phyloP scores from a whole-genome alignment of 2,113 vertebrate genomes.

The Ceuthmochares aereus region DNA sequence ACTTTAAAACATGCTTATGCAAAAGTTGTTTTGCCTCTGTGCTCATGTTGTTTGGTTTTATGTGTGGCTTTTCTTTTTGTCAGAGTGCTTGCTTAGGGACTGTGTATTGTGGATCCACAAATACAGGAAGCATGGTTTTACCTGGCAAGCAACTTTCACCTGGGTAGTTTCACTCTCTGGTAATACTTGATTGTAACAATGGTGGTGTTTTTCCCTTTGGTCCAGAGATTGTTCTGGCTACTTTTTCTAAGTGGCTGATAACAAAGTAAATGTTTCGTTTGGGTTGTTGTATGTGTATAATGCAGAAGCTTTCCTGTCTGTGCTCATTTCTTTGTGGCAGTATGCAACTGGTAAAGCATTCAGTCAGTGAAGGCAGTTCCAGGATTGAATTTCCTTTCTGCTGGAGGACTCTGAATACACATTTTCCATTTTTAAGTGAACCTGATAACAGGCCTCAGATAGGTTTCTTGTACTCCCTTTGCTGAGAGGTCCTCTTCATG shows the following conservation, averaged over 20 bases:
- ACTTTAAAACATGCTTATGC: neutral
- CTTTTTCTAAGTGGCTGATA: neutral
- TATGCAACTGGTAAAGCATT: neutral
- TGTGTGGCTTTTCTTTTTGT: neutral
- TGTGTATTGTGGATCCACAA: neutral
- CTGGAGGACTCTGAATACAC: neutral
- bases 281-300: too few relatives aligned
- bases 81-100: neutral
- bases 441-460: neutral
- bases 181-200: neutral
- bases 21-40: neutral
- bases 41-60: neutral
- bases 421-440: neutral
- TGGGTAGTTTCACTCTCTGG: slow-evolving; percentile 1
- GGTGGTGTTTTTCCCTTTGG: neutral
- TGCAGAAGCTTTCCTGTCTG: neutral
- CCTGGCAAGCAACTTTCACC: neutral
- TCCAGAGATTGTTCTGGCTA: neutral
- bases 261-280: neutral
- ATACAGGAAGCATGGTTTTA: neutral
- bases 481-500: neutral
- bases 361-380: neutral
- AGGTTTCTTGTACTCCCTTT: neutral
- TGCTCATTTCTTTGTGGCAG: neutral
- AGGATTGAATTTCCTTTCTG: neutral